Conservation (phyloP, 37 sponge, comb jelly and placozoan species). For the Diacarnus erythraeanus region DNA sequence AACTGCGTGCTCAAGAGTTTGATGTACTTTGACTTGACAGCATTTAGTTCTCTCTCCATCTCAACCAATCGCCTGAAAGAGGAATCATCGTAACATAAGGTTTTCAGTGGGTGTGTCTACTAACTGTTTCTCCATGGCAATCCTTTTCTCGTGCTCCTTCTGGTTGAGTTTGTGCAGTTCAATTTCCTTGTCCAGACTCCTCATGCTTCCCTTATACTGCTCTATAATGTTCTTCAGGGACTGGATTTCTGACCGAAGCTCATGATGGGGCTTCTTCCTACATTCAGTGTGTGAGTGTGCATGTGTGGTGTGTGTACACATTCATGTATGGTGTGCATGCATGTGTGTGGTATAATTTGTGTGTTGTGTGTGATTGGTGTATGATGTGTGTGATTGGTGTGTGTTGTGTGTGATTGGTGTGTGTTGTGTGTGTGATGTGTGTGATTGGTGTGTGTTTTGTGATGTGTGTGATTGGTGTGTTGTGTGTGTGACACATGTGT, state of each 20-base stretch:
- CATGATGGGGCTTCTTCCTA: conserved; percentile 20
- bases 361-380: too few relatives aligned
- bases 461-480: too few relatives aligned
- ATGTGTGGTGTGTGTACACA: background rate
- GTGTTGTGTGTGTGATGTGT: too few relatives aligned
- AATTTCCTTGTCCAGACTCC: conserved; percentile 31
- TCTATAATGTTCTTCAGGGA: conserved; percentile 30
- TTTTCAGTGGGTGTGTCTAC: too few relatives aligned
- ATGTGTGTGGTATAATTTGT: background rate
- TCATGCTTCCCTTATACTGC: conserved; percentile 32
- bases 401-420: too few relatives aligned
- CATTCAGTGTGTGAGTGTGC: background rate
- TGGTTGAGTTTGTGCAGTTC: conserved; percentile 37
- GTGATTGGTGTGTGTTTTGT: too few relatives aligned
- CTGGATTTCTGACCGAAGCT: conserved; percentile 36
- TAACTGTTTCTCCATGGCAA: conserved; percentile 40
- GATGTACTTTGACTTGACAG: conserved; percentile 42
- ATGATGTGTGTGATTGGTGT: too few relatives aligned
- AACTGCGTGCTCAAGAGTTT: conserved; percentile 28
- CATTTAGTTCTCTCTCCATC: conserved; percentile 40
- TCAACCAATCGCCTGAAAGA: conserved; percentile 16
- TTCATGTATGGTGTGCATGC: background rate
- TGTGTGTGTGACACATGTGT: too few relatives aligned
- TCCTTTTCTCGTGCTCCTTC: conserved; percentile 21
- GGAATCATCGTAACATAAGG: too few relatives aligned